Evolutionary conservation across 2,113 vertebrate species (phyloP).

Genomic region (Gasterosteus aculeatus): DNA sequence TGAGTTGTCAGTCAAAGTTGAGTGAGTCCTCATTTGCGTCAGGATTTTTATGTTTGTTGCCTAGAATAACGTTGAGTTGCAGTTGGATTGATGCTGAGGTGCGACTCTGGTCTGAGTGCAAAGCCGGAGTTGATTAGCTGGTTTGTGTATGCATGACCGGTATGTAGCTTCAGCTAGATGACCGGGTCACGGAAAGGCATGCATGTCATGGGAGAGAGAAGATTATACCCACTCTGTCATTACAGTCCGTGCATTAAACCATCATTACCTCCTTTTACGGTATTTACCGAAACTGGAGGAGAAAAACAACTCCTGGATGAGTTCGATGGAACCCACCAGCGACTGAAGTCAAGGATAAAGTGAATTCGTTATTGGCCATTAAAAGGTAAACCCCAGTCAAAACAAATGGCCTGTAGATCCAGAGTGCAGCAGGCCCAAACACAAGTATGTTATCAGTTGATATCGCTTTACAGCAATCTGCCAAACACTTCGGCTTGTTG

Average conservation of each 20-base stretch:
- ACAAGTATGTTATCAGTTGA: neutral
- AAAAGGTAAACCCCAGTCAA: neutral
- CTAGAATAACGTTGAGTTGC: neutral
- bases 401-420: neutral
- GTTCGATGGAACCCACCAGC: neutral
- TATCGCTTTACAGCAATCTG: conserved; percentile 3
- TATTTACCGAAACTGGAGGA: neutral
- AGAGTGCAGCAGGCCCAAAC: neutral
- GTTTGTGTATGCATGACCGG: conserved; percentile 51
- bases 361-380: neutral
- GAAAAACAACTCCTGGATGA: neutral
- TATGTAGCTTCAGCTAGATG: conserved; percentile 40
- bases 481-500: neutral
- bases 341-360: neutral
- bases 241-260: conserved; percentile 28
- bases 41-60: neutral
- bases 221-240: conserved; percentile 28
- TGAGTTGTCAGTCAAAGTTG: conserved; percentile 11
- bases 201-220: conserved; percentile 22
- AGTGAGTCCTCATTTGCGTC: neutral
- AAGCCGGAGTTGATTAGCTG: conserved; percentile 24
- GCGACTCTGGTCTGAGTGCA: neutral
- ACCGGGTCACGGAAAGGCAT: conserved; percentile 31
- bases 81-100: neutral
- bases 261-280: no score